These are phyloP conservation scores for Andrena bicolor DNA, from an alignment of 2,888 invertebrate genomes.

Conservation along the genomic window DNA sequence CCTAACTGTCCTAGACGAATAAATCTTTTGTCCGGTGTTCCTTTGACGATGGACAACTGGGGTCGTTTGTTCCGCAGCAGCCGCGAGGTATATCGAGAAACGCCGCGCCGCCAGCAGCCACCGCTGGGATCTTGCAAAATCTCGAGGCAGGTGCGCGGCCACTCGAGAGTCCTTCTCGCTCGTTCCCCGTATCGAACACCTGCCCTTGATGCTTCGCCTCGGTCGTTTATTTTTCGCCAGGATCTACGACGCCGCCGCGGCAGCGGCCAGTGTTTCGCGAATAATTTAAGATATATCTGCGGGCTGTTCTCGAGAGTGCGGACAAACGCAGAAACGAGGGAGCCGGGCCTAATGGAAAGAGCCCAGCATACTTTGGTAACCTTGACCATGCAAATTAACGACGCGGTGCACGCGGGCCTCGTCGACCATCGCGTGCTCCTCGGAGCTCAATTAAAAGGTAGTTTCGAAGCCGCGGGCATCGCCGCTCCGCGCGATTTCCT, in stretches of 20 bases:
- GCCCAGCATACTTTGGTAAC: slow-evolving; percentile 28
- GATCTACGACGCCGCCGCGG: slow-evolving; percentile 28
- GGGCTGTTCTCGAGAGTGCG: neutral
- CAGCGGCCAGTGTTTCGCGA: slow-evolving; percentile 12
- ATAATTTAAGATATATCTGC: slow-evolving; percentile 47
- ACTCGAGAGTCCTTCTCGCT: slow-evolving; percentile 44
- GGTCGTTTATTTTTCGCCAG: slow-evolving; percentile 34
- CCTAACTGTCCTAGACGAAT: slow-evolving; percentile 63
- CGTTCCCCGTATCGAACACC: slow-evolving; percentile 55
- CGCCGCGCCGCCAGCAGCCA: neutral
- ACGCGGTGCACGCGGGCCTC: neutral
- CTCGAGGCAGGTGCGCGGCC: slow-evolving; percentile 62
- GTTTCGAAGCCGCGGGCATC: slow-evolving; percentile 8
- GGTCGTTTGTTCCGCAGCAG: neutral
- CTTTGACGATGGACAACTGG: neutral
- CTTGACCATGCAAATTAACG: slow-evolving; percentile 54
- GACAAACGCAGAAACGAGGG: neutral
- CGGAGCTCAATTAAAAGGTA: slow-evolving; percentile 24
- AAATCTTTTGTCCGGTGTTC: slow-evolving; percentile 37
- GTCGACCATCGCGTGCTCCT: slow-evolving; percentile 1
- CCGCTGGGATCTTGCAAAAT: slow-evolving; percentile 53
- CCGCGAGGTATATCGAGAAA: neutral
- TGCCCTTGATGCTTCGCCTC: slow-evolving; percentile 57
- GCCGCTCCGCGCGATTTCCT: neutral
- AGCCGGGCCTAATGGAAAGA: neutral